A percentile compares a stretch with the other conserved stretches of the same genome.
These are phyloP conservation scores for Podarcis lilfordi DNA, from an alignment of 2,797 vertebrate genomes.

Conservation along the genomic window DNA sequence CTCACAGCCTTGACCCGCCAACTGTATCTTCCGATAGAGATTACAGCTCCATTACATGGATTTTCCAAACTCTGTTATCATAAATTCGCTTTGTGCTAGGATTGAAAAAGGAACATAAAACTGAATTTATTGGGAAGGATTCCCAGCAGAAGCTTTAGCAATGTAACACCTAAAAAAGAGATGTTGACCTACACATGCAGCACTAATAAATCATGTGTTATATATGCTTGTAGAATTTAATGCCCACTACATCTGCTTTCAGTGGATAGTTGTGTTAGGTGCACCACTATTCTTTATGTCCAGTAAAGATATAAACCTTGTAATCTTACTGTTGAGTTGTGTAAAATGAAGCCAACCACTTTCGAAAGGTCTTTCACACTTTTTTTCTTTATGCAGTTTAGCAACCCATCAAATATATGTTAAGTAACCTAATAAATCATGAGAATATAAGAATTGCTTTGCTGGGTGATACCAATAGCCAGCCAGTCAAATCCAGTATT, in stretches of 20 bases:
- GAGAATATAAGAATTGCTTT: background rate
- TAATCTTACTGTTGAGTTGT: background rate
- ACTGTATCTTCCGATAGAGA: background rate
- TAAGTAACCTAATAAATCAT: slow-evolving; percentile 34
- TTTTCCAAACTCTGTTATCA: background rate
- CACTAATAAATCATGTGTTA: slow-evolving; percentile 48
- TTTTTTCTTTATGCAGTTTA: background rate
- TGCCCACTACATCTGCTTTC: slow-evolving; percentile 55
- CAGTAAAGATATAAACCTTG: slow-evolving; percentile 20
- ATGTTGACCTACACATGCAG: slow-evolving; percentile 46
- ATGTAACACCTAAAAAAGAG: slow-evolving; percentile 52
- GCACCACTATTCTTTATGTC: slow-evolving; percentile 53
- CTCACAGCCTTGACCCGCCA: background rate
- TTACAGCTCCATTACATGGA: background rate
- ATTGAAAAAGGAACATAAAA: slow-evolving; percentile 39
- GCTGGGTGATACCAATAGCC: background rate
- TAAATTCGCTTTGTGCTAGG: slow-evolving; percentile 33
- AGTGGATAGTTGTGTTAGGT: slow-evolving; percentile 42
- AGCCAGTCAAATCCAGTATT: background rate
- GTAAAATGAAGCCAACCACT: slow-evolving; percentile 41
- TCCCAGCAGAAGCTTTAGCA: slow-evolving; percentile 52
- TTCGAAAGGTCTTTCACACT: background rate
- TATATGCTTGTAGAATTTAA: slow-evolving; percentile 39
- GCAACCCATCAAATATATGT: background rate
- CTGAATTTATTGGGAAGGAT: slow-evolving; percentile 63